Evolutionary conservation across 2,888 invertebrate species (phyloP), one percentile per base, ranked within the genome.

Genomic region (Megaustenia siamemsis): DNA sequence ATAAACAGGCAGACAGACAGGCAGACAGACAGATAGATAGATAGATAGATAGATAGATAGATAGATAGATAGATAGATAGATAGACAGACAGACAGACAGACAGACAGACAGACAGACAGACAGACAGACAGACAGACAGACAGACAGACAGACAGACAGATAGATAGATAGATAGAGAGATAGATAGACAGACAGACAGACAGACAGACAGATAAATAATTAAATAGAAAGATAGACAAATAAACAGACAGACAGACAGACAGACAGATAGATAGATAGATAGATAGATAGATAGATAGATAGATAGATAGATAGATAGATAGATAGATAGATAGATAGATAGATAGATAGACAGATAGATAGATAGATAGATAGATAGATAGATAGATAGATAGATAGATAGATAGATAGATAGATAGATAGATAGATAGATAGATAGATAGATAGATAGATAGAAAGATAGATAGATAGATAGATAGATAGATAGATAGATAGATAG

Each of bases 31-130:
- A n/a, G n/a, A n/a, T n/a, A n/a, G n/a, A n/a, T n/a, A n/a, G n/a
- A n/a, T n/a, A n/a, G 38, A 71, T 43, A 71, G n/a, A n/a, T n/a
- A n/a, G n/a, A n/a, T n/a, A n/a, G n/a, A n/a, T n/a, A n/a, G n/a
- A n/a, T n/a, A n/a, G n/a, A n/a, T n/a, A n/a, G n/a, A n/a, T n/a
- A n/a, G n/a, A n/a, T n/a, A n/a, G n/a, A n/a, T n/a, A n/a, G n/a
- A n/a, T n/a, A n/a, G n/a, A n/a, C n/a, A n/a, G n/a, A n/a, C n/a
- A n/a, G n/a, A n/a, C n/a, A n/a, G 69, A 71, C 40, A 71, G 40
- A 71, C 40, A 71, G 71, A 71, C 40, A 71, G 71, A 71, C 40
- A 71, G 40, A 71, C 8, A 71, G 40, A 71, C 40, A 71, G 71
- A 71, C 40, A 71, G 40, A 71, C 40, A 71, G 10, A 8, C 40